Conservation (phyloP, 2,113 vertebrate genomes). For the Equus quagga region DNA sequence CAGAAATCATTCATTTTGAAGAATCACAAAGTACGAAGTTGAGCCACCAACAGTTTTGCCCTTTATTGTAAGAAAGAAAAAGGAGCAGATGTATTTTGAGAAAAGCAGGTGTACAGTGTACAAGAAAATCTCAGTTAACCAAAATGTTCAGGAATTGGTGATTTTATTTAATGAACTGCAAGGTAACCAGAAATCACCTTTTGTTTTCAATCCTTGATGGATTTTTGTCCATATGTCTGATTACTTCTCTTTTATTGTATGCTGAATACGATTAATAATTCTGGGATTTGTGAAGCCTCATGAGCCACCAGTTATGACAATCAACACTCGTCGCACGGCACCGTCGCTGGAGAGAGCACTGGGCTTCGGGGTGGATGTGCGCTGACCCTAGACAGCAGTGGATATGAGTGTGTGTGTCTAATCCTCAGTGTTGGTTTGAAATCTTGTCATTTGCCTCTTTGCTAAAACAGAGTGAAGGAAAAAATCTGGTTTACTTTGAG, state of each 20-base stretch:
- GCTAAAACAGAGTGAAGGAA: not conserved
- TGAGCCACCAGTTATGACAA: not conserved
- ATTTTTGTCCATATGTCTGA: not conserved
- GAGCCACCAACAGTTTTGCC: not conserved
- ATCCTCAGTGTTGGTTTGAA: not conserved
- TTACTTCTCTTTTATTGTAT: not conserved
- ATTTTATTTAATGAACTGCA: not conserved
- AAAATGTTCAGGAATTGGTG: not conserved
- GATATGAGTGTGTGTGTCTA: not conserved
- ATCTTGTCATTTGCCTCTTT: not conserved
- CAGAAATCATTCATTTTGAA: not conserved
- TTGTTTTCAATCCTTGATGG: not conserved
- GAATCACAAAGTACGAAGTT: not conserved
- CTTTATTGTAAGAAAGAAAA: slow-evolving; percentile 11
- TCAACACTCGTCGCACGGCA: not conserved
- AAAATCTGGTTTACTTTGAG: not conserved
- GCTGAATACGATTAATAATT: not conserved
- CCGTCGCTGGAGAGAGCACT: not conserved
- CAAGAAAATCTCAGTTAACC: not conserved
- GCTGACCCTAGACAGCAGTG: not conserved
- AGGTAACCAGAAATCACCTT: not conserved
- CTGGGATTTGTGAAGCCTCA: not conserved
- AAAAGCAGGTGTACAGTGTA: not conserved
- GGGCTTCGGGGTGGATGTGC: not conserved
- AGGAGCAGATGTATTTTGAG: not conserved